Evolutionary conservation across 2,113 vertebrate species (phyloP).

Genomic region (Equus quagga): DNA sequence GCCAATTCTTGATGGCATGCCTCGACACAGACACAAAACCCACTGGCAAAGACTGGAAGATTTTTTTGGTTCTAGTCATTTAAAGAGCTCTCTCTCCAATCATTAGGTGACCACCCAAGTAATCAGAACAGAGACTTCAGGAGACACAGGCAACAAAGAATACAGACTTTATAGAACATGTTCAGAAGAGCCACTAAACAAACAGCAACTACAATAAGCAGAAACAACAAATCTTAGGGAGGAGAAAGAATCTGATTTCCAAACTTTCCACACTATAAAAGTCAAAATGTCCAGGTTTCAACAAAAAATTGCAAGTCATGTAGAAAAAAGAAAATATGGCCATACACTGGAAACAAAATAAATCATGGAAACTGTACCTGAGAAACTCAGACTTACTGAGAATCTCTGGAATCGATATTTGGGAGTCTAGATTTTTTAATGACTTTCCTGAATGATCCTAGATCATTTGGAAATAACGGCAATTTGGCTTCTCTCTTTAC

Average conservation of each 20-base stretch:
- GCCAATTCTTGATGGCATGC: neutral
- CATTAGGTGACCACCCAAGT: neutral
- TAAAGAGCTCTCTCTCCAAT: neutral
- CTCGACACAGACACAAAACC: neutral
- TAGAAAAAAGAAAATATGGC: neutral
- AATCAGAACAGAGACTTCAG: neutral
- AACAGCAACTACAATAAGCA: neutral
- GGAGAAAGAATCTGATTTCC: neutral
- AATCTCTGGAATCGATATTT: neutral
- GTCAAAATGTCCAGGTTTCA: neutral
- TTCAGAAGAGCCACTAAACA: neutral
- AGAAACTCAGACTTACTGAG: neutral
- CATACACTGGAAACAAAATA: neutral
- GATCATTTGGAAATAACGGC: neutral
- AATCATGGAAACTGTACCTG: neutral
- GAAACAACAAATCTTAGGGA: neutral
- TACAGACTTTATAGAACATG: neutral
- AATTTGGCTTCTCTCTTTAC: neutral
- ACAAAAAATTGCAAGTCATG: neutral
- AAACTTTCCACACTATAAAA: neutral
- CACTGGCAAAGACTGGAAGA: neutral
- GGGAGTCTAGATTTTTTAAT: neutral
- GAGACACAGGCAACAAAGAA: neutral
- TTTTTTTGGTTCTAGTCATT: neutral
- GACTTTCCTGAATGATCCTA: neutral